Evolutionary conservation across 2,888 invertebrate genomes (phyloP).

Genomic region (Parapristionchus giblindavisi): DNA sequence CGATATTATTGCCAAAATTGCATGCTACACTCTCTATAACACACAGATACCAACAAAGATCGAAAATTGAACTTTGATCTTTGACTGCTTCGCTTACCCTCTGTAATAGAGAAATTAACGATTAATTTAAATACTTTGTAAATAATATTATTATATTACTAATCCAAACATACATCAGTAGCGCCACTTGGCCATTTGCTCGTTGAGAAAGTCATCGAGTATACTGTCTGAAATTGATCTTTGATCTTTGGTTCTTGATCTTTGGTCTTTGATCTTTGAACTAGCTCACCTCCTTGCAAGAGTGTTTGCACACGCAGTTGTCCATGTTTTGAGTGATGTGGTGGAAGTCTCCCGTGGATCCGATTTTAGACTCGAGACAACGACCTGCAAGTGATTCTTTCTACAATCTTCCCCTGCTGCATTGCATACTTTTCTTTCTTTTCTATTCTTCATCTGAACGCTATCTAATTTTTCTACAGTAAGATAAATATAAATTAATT

Average conservation of each 20-base stretch:
- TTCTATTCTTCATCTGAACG: too few relatives aligned
- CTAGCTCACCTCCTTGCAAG: slow-evolving; percentile 47
- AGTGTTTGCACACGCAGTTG: slow-evolving; percentile 55
- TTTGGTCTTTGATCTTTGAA: neutral
- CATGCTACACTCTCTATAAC: slow-evolving; percentile 2
- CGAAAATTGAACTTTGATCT: too few relatives aligned
- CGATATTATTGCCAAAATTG: too few relatives aligned
- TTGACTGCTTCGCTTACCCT: slow-evolving; percentile 1
- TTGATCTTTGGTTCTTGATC: neutral
- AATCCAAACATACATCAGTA: slow-evolving; percentile 47
- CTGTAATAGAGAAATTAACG: neutral
- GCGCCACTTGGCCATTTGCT: slow-evolving; percentile 62
- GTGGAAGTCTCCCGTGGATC: slow-evolving; percentile 56
- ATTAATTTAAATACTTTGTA: neutral
- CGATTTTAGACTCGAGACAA: slow-evolving; percentile 55
- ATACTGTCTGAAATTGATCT: neutral
- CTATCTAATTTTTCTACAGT: too few relatives aligned
- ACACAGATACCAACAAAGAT: too few relatives aligned
- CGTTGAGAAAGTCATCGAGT: slow-evolving; percentile 54
- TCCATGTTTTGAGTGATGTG: slow-evolving; percentile 56
- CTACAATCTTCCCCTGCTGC: neutral
- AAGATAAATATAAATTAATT: too few relatives aligned
- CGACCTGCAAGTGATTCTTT: slow-evolving; percentile 42
- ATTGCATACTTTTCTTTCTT: too few relatives aligned
- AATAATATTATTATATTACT: neutral